A percentile compares a stretch with the other conserved stretches of the same genome.
phyloP scores from a whole-genome alignment of 2,113 vertebrate genomes.

The mouse (Mus musculus) region DNA sequence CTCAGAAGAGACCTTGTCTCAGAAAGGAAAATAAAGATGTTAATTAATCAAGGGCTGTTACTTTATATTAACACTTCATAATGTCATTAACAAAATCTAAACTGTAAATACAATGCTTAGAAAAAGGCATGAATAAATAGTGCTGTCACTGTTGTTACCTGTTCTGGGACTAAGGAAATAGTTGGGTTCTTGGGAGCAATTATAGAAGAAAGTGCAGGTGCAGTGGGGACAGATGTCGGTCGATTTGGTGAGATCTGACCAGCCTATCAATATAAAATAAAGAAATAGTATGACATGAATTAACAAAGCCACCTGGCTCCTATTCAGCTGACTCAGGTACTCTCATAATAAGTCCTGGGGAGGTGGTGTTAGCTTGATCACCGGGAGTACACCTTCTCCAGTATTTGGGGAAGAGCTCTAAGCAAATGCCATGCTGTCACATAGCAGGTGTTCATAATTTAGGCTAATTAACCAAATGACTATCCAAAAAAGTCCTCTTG shows the following conservation, averaged over 20 bases:
- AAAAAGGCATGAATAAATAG: neutral
- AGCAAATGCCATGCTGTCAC: neutral
- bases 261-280: conserved; percentile 62
- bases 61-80: neutral
- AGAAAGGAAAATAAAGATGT: neutral
- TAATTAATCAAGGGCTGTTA: neutral
- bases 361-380: neutral
- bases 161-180: conserved; percentile 84
- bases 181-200: conserved; percentile 69
- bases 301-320: neutral
- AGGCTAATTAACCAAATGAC: neutral
- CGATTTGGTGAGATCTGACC: conserved; percentile 32
- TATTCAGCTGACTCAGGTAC: neutral
- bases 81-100: neutral
- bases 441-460: neutral
- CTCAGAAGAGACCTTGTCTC: neutral
- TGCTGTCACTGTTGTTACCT: conserved; percentile 78
- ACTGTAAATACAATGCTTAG: neutral
- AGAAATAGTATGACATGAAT: conserved; percentile 37
- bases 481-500: neutral
- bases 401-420: neutral
- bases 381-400: neutral
- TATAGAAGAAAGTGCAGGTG: conserved; percentile 73
- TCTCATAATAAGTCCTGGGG: neutral
- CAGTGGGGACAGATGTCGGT: conserved; percentile 66